Conservation (phyloP, 2,113 vertebrate species). For the Mellivora capensis region DNA sequence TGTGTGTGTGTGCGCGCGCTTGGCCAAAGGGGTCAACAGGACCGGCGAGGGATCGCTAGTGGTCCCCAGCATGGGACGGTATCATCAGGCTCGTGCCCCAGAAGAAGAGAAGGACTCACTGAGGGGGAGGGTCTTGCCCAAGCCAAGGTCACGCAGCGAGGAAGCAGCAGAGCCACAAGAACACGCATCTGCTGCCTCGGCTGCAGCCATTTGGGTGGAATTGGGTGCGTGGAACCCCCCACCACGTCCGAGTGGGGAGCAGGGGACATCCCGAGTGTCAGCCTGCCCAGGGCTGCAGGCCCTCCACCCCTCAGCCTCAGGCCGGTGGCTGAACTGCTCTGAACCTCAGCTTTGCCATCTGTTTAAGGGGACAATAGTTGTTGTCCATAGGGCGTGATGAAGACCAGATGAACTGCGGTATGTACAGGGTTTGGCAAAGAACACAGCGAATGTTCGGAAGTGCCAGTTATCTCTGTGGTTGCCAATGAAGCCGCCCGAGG, state of each 20-base stretch:
- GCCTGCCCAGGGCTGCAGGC: background rate
- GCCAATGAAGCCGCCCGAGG: background rate
- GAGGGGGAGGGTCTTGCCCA: background rate
- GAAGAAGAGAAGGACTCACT: background rate
- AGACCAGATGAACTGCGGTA: background rate
- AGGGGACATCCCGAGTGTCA: background rate
- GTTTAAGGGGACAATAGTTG: background rate
- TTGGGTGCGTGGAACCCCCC: too few species aligned
- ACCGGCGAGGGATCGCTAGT: background rate
- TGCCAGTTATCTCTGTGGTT: accelerated
- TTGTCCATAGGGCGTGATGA: too few species aligned
- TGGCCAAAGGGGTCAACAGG: background rate
- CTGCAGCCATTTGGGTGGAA: background rate
- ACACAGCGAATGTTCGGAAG: background rate
- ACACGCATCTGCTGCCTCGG: background rate
- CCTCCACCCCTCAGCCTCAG: background rate
- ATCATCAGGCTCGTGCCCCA: background rate
- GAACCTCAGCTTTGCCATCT: background rate
- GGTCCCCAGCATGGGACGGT: background rate
- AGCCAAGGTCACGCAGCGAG: background rate
- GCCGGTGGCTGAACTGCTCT: background rate
- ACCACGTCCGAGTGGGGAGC: accelerated
- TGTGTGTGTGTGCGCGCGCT: background rate
- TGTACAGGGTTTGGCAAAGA: background rate
- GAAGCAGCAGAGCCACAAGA: background rate